Base-by-base conservation (phyloP, 2,113 vertebrate genomes). In the Daubentonia madagascariensis region DNA sequence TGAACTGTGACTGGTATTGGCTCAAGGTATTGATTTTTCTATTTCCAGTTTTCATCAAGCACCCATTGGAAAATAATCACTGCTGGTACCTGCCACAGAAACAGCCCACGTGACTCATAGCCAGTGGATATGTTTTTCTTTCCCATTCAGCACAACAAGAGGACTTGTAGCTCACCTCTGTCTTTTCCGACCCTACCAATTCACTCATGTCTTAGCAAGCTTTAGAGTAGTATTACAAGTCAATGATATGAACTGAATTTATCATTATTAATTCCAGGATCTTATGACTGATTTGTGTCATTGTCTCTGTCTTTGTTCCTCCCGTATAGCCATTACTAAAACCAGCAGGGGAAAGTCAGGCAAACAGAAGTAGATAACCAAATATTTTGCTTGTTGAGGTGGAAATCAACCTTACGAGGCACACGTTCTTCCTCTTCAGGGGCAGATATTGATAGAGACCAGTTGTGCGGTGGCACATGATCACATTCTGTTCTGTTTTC, bases 391-490 rank as follows among this genome's bases (percentile, higher is more conserved):
- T 37, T 48, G 3, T 85, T 32, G 65, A 78, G 10, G 25, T 16
- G 20, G 59, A 95, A 94, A 37, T 20, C 52, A 40, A 2, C 13
- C 30, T 96, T 54, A n/a, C 8, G 12, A 72, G 52, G 83, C 52
- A 48, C n/a, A 70, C 1, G 6, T 0, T 18, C 23, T 70, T 65
- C n/a, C 40, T 85, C 16, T 11, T 48, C 45, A 6, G 11, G 8
- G 28, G 2, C 9, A 65, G 40, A n/a, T 37, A 23, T 35, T 9
- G 52, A 86, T 1, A 17, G 20, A 18, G 16, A 16, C 78, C 25
- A 11, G 3, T 0, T 13, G 5, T 16, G 43, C 1, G 0, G 6
- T 35, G 65, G 1, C 1, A 8, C 6, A 0, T 28, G 18, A 30
- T 18, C 57, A 3, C 50, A 22, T 13, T 20, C 2, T 3, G 5